A percentile compares a stretch with the other conserved stretches of the same genome.
These are phyloP conservation scores for Tapirus indicus DNA, from an alignment of 2,797 vertebrate genomes.

Conservation along the genomic window DNA sequence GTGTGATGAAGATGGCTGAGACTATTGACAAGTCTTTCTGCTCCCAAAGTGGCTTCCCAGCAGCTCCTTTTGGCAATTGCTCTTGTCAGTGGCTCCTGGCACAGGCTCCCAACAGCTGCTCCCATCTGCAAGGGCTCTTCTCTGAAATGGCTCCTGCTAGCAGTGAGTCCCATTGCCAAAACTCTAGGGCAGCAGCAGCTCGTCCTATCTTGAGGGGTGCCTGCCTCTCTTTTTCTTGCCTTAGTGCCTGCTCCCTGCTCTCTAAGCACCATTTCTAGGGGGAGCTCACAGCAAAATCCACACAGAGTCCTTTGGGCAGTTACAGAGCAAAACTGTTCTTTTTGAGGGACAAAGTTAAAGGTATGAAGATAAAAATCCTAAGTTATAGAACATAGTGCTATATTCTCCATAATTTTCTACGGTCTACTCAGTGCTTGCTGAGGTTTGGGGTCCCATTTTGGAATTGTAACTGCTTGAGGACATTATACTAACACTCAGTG, in stretches of 20 bases:
- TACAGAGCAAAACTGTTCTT: not conserved
- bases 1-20: not conserved
- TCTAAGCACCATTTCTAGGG: not conserved
- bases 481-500: not conserved
- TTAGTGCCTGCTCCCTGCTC: not conserved
- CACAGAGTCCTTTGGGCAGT: not conserved
- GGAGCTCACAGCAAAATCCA: not conserved
- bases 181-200: not conserved
- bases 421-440: not conserved
- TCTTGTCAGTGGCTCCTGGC: not conserved
- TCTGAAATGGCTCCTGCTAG: not conserved
- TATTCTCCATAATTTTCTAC: not conserved
- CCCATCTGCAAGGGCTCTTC: not conserved
- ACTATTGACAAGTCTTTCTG: not conserved
- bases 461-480: not conserved
- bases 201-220: not conserved
- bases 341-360: not conserved
- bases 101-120: not conserved
- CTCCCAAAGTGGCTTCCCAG: slow-evolving; percentile 34
- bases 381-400: not conserved
- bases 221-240: not conserved
- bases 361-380: not conserved
- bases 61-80: not conserved
- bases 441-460: not conserved
- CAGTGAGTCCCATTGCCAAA: not conserved